These are phyloP conservation scores for Pachycephala philippinensis DNA, from an alignment of 2,113 vertebrate genomes.

Conservation along the genomic window DNA sequence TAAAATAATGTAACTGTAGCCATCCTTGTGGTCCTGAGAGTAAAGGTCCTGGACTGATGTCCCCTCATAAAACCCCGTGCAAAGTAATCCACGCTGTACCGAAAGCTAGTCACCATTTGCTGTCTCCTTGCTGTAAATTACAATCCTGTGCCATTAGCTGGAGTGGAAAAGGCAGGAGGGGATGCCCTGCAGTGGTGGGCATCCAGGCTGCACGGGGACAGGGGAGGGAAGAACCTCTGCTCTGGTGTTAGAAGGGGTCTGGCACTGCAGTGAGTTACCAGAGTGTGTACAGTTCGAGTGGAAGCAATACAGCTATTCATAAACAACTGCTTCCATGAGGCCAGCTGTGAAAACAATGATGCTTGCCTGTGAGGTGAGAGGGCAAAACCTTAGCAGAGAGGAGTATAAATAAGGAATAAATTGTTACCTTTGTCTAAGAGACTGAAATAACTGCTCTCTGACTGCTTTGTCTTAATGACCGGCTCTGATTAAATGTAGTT, in stretches of 20 bases:
- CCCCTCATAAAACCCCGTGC: not conserved
- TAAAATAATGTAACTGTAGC: not conserved
- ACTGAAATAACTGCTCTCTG: constrained; percentile 30
- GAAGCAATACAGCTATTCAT: constrained; percentile 23
- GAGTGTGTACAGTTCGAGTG: not conserved
- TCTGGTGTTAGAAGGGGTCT: not conserved
- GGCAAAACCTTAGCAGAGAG: constrained; percentile 43
- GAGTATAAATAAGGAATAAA: constrained; percentile 42
- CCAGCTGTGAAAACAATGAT: constrained; percentile 65
- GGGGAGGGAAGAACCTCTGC: not conserved
- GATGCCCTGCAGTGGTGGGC: not conserved
- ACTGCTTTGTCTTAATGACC: not conserved
- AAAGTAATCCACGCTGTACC: not conserved
- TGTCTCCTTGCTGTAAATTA: not conserved
- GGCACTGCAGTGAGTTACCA: not conserved
- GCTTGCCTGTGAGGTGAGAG: not conserved
- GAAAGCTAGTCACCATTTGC: not conserved
- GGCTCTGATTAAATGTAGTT: not conserved
- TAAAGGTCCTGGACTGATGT: not conserved
- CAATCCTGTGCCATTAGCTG: not conserved
- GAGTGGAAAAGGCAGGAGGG: not conserved
- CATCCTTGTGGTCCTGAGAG: not conserved
- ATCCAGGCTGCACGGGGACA: not conserved
- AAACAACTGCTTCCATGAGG: constrained; percentile 30
- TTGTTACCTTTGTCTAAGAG: constrained; percentile 11